Conservation (phyloP, 2,113 vertebrate genomes). For the Numenius arquata region DNA sequence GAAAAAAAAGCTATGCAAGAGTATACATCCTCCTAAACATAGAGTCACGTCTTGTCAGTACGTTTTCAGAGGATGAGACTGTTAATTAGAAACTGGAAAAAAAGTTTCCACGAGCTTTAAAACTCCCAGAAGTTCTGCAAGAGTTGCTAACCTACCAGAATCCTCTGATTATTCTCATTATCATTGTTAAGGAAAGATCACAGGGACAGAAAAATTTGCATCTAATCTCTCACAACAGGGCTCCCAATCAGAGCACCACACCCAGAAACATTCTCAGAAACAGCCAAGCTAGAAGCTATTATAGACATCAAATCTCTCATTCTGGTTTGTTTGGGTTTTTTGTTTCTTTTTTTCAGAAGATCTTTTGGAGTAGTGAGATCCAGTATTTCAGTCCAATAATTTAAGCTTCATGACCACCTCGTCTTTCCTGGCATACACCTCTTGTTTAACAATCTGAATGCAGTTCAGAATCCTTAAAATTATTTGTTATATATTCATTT, state of each 20-base stretch:
- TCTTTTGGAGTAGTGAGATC: not conserved
- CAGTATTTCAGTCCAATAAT: not conserved
- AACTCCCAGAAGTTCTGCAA: not conserved
- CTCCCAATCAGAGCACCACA: accelerated
- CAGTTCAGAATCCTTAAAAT: not conserved
- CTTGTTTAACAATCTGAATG: accelerated
- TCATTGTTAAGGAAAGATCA: not conserved
- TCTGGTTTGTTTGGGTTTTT: not conserved
- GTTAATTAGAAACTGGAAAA: not conserved
- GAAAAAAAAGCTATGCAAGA: not conserved
- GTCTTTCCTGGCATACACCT: not conserved
- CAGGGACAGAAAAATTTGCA: not conserved
- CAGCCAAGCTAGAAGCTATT: not conserved
- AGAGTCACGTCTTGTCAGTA: not conserved
- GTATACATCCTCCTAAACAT: not conserved
- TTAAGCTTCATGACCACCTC: not conserved
- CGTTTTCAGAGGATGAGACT: not conserved
- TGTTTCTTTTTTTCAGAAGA: not conserved
- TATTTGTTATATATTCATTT: not conserved
- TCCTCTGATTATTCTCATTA: not conserved
- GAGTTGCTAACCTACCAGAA: not conserved
- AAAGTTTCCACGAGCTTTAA: not conserved
- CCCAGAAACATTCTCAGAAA: not conserved
- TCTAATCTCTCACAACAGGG: not conserved
- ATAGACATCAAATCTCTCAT: not conserved